These are phyloP conservation scores for Sprattus sprattus DNA, from an alignment of 2,113 vertebrate genomes.

Conservation along the genomic window DNA sequence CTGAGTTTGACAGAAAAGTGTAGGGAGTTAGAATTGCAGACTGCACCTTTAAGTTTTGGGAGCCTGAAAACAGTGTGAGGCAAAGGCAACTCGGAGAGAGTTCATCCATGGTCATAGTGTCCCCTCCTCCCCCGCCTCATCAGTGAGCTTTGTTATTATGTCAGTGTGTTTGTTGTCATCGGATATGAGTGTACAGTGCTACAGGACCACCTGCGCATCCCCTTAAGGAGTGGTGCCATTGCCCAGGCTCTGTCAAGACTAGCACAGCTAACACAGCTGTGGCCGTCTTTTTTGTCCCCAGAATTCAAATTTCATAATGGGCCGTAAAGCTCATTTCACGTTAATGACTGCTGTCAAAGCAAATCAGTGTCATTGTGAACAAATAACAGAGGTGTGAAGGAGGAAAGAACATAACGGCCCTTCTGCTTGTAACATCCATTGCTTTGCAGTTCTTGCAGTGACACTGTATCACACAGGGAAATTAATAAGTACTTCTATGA, in stretches of 20 bases:
- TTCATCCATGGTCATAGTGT: not conserved
- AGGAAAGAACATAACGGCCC: conserved; percentile 28
- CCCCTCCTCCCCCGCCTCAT: not conserved
- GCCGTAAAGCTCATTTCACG: conserved; percentile 38
- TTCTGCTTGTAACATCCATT: not conserved
- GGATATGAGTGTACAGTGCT: not conserved
- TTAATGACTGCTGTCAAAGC: conserved; percentile 49
- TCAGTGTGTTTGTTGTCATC: not conserved
- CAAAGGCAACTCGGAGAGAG: not conserved
- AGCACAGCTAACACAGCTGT: not conserved
- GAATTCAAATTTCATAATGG: conserved; percentile 38
- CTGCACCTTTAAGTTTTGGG: not conserved
- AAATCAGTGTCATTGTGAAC: conserved; percentile 42
- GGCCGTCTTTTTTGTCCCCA: not conserved
- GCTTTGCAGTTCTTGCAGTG: not conserved
- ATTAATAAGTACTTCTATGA: not conserved
- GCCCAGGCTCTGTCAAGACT: not conserved
- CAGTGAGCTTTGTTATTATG: not conserved
- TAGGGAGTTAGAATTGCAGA: not conserved
- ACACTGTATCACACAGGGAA: not conserved
- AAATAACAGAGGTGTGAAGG: conserved; percentile 13
- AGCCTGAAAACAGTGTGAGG: not conserved
- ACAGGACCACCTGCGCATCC: not conserved
- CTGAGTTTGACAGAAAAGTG: not conserved
- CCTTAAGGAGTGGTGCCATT: not conserved